Conservation (phyloP, 1,140 invertebrate genomes). For the Megathymus violae region DNA sequence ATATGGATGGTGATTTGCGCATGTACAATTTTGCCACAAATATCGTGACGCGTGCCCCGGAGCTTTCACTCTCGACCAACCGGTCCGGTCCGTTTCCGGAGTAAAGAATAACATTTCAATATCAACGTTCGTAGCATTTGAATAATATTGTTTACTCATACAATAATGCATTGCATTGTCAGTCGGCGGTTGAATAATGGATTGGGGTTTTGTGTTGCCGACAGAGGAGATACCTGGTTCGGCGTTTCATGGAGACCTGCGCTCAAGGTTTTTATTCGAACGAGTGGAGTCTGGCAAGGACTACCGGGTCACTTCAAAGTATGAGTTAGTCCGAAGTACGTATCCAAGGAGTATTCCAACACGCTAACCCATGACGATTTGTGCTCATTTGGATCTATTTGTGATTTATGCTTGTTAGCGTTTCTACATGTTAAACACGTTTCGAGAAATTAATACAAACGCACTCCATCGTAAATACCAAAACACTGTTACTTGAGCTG, state of each 20-base stretch:
- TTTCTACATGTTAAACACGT: too few species aligned
- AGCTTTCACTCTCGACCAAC: constrained; percentile 22
- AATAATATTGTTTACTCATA: constrained; percentile 28
- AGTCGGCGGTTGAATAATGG: constrained; percentile 21
- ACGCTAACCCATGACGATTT: too few species aligned
- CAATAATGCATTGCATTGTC: constrained; percentile 27
- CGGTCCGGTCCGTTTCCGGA: constrained; percentile 18
- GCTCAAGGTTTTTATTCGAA: too few species aligned
- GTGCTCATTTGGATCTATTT: too few species aligned
- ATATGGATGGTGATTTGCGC: constrained; percentile 4
- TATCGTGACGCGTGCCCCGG: constrained; percentile 19
- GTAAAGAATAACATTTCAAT: constrained; percentile 15
- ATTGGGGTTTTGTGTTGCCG: constrained; percentile 5
- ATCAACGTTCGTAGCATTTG: constrained; percentile 24
- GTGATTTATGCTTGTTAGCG: too few species aligned
- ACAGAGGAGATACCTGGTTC: background rate
- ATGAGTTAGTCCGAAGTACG: too few species aligned
- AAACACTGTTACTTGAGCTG: background rate
- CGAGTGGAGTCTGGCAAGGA: too few species aligned
- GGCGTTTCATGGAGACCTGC: background rate
- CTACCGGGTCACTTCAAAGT: too few species aligned
- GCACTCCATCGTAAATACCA: too few species aligned
- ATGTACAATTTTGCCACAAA: constrained; percentile 16
- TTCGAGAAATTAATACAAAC: too few species aligned
- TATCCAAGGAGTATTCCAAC: too few species aligned